Evolutionary conservation across 2,888 invertebrate species (phyloP).

Genomic region (Pachymerium ferrugineum): DNA sequence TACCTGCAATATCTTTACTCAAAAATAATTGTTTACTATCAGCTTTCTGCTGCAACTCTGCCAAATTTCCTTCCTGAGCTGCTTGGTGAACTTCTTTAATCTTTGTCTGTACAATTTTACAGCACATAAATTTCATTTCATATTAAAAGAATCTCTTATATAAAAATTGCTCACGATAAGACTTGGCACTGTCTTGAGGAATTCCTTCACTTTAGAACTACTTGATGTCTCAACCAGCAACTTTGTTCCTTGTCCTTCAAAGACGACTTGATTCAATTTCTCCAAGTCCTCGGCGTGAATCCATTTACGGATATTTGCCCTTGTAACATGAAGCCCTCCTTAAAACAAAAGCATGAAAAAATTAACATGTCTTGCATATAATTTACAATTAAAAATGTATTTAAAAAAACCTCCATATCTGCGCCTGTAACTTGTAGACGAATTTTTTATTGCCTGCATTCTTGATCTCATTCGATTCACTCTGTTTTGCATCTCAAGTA

Average conservation of each 20-base stretch:
- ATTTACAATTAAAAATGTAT: too few species aligned
- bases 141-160: not conserved
- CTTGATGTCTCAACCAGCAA: constrained; percentile 77
- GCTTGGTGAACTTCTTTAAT: constrained; percentile 75
- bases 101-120: constrained; percentile 62
- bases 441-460: constrained; percentile 20
- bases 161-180: constrained; percentile 65
- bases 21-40: constrained; percentile 59
- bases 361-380: too few species aligned
- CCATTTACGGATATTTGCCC: constrained; percentile 90
- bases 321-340: constrained; percentile 54
- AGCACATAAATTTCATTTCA: not conserved
- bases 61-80: constrained; percentile 69
- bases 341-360: not conserved
- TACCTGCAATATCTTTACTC: constrained; percentile 71
- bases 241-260: constrained; percentile 83
- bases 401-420: not conserved
- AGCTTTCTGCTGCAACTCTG: constrained; percentile 55
- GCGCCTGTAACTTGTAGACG: not conserved
- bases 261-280: constrained; percentile 77
- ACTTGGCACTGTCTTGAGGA: constrained; percentile 87
- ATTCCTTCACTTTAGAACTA: constrained; percentile 72
- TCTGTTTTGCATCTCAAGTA: constrained; percentile 35
- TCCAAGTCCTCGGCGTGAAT: constrained; percentile 85
- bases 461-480: constrained; percentile 33